These are phyloP conservation scores for Poecilia wingei DNA, from an alignment of 2,797 vertebrate species.

Conservation along the genomic window DNA sequence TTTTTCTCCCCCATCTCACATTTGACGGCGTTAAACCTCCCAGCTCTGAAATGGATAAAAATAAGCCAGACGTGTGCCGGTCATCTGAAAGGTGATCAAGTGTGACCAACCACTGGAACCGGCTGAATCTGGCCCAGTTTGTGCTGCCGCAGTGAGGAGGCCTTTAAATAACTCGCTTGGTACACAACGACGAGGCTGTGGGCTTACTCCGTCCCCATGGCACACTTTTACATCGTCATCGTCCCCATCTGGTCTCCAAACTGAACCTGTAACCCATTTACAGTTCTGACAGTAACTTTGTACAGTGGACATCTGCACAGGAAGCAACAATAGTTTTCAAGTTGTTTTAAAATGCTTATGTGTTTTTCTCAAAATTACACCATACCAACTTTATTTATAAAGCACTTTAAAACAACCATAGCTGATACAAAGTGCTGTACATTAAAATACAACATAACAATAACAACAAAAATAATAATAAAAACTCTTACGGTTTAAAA, in stretches of 20 bases:
- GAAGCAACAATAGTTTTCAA: neutral
- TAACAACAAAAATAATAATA: too few species aligned
- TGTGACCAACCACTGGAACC: constrained; percentile 31
- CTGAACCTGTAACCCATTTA: constrained; percentile 67
- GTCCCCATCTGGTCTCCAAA: constrained; percentile 50
- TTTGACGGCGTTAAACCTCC: constrained; percentile 23
- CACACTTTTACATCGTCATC: constrained; percentile 50
- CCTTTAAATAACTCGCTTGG: constrained; percentile 73
- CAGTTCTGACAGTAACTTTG: constrained; percentile 42
- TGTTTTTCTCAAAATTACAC: neutral
- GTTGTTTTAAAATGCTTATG: neutral
- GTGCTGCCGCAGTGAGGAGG: constrained; percentile 53
- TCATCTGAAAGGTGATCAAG: constrained; percentile 42
- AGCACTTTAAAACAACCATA: too few species aligned
- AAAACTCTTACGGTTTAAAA: too few species aligned
- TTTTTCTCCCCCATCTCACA: neutral
- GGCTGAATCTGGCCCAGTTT: constrained; percentile 65
- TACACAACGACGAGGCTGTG: constrained; percentile 34
- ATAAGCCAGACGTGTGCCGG: constrained; percentile 4
- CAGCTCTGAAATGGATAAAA: constrained; percentile 9
- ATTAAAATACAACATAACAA: too few species aligned
- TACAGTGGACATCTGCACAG: neutral
- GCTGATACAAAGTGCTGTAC: too few species aligned
- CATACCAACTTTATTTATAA: too few species aligned
- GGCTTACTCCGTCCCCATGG: constrained; percentile 38